These are phyloP conservation scores for Centroberyx gerrardi DNA, from an alignment of 2,797 vertebrate species.

Conservation along the genomic window DNA sequence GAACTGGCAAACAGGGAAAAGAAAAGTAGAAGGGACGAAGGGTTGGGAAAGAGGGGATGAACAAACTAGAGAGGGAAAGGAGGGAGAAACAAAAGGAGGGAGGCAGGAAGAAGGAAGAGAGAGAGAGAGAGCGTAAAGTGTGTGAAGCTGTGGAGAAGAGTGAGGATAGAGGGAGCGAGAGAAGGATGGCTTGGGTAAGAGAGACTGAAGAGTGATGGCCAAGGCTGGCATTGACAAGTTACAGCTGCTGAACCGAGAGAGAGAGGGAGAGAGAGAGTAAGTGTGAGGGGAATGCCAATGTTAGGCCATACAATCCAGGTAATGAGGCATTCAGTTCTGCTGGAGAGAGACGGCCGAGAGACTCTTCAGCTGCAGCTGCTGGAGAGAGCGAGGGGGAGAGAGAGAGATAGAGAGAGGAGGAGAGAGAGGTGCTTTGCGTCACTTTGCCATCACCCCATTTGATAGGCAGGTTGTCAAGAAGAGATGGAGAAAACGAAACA, in stretches of 20 bases:
- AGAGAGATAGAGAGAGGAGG: not conserved
- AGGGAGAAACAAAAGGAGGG: not conserved
- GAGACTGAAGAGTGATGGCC: conserved; percentile 43
- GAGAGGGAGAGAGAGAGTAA: conserved; percentile 22
- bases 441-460: conserved; percentile 8
- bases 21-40: not conserved
- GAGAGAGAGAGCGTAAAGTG: not conserved
- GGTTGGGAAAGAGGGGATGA: conserved; percentile 23
- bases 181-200: conserved; percentile 35
- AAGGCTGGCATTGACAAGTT: conserved; percentile 52
- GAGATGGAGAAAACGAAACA: conserved; percentile 2
- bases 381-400: conserved; percentile 11
- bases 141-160: conserved; percentile 35
- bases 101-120: not conserved
- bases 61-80: conserved; percentile 20
- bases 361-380: conserved; percentile 63
- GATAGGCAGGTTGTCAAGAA: conserved; percentile 34
- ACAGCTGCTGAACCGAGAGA: conserved; percentile 67
- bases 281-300: conserved; percentile 73
- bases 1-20: too few species aligned
- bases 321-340: conserved; percentile 77
- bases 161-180: conserved; percentile 32
- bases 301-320: conserved; percentile 76
- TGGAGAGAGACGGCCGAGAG: conserved; percentile 66
- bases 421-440: not conserved